Conservation (phyloP, 2,797 vertebrate genomes). For the Poeciliopsis presidionis region DNA sequence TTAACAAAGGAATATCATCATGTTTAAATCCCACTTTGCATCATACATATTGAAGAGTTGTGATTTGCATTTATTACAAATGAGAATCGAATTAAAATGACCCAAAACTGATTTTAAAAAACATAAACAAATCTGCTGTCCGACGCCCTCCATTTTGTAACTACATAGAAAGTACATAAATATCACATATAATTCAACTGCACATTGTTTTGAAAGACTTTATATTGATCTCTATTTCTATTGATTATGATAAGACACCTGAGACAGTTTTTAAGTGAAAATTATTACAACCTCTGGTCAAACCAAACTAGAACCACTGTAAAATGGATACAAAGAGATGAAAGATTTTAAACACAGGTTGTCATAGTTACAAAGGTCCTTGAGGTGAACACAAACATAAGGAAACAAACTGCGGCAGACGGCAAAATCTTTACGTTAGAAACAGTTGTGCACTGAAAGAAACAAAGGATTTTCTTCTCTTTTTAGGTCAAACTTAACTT, state of each 20-base stretch:
- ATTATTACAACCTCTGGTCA: not conserved
- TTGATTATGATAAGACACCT: not conserved
- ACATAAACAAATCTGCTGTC: no score
- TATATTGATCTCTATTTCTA: not conserved
- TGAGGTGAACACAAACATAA: not conserved
- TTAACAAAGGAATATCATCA: no score
- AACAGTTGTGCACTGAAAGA: not conserved
- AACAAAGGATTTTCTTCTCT: not conserved
- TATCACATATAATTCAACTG: not conserved
- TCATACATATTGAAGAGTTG: no score
- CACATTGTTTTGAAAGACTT: not conserved
- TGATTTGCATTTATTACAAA: no score
- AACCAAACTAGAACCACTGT: not conserved
- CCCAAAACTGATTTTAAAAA: no score
- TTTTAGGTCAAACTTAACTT: not conserved
- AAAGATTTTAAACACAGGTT: not conserved
- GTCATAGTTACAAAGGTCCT: not conserved
- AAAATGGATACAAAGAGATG: not conserved
- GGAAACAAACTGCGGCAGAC: not conserved
- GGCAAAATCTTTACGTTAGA: not conserved
- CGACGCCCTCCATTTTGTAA: no score
- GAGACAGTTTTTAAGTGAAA: not conserved
- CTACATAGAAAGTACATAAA: not conserved
- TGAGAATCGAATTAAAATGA: no score
- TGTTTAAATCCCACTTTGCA: no score